Evolutionary conservation across 2,113 vertebrate genomes (phyloP), one percentile per base, ranked within the genome.

Genomic region (Odocoileus virginianus): DNA sequence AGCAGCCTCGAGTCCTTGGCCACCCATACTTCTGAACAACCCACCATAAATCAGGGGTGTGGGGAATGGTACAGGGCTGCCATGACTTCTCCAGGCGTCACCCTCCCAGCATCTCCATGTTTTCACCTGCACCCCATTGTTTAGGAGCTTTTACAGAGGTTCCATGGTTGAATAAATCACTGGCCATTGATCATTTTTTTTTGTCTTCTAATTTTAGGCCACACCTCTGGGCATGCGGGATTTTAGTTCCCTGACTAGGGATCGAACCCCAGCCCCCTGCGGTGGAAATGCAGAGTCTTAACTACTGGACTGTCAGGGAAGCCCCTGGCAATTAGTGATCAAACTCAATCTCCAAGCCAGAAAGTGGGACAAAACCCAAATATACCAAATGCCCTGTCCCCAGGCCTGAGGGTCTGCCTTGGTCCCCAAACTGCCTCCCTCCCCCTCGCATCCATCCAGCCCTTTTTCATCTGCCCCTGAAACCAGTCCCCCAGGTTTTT

Each of bases 91-190:
- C 16, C 67, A 30, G 28, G 30, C 13, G 13, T 25, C 47, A 43
- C 86, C 71, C 61, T 78, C 64, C 86, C 52, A 33, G 64, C n/a
- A 6, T 54, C 14, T 58, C 36, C 52, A 1, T 27, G 28, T 45
- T 36, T 54, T 6, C n/a, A 10, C 52, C 9, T 2, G n/a, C 4
- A 36, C 30, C 47, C 21, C 1, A 1, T 2, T 9, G 28, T 28
- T 36, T 3, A 8, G 43, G 76, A 23, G 15, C 3, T 30, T 58
- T 52, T 11, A 47, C 13, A 50, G n/a, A 76, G 13, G 17, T 54
- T 36, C 33, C 5, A 12, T 12, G 45, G 84, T 3, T 85, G 60
- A 47, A 11, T 30, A 61, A 27, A 64, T 61, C 61, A 14, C 21
- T 40, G 33, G 16, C 36, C 27, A 33, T 23, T 81, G 33, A 30